Conservation (phyloP, 1,140 invertebrate genomes). For the Trichoplusia ni region DNA sequence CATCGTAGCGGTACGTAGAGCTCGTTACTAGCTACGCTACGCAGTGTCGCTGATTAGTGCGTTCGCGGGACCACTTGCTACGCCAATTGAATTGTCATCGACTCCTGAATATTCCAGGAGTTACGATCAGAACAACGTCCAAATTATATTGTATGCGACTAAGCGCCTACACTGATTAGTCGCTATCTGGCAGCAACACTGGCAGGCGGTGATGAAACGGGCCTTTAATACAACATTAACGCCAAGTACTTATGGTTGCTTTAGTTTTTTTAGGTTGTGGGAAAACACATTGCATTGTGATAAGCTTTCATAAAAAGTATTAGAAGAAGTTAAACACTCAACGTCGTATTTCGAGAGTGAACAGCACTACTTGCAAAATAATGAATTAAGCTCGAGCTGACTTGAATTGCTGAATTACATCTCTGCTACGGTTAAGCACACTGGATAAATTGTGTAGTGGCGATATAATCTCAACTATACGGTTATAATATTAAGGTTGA, state of each 20-base stretch:
- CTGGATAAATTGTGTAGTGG: neutral
- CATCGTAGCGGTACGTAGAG: neutral
- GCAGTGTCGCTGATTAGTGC: neutral
- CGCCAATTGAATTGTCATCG: neutral
- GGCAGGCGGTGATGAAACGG: too few species aligned
- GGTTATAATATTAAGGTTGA: neutral
- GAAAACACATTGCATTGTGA: neutral
- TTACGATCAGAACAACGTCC: too few species aligned
- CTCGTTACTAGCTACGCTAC: too few species aligned
- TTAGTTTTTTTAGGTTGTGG: too few species aligned
- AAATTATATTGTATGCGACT: too few species aligned
- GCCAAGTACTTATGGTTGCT: too few species aligned
- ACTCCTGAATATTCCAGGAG: neutral
- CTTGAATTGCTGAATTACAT: constrained; percentile 8
- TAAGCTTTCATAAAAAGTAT: neutral
- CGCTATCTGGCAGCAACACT: too few species aligned
- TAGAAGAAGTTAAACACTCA: neutral
- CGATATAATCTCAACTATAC: neutral
- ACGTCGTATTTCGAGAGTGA: neutral
- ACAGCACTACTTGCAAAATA: neutral
- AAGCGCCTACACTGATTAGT: neutral
- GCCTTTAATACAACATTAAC: too few species aligned
- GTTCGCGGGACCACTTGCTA: neutral
- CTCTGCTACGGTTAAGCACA: constrained; percentile 1
- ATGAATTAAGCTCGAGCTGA: constrained; percentile 3